Evolutionary conservation across 2,888 invertebrate genomes (phyloP).

Genomic region (Hydropsyche betteni): DNA sequence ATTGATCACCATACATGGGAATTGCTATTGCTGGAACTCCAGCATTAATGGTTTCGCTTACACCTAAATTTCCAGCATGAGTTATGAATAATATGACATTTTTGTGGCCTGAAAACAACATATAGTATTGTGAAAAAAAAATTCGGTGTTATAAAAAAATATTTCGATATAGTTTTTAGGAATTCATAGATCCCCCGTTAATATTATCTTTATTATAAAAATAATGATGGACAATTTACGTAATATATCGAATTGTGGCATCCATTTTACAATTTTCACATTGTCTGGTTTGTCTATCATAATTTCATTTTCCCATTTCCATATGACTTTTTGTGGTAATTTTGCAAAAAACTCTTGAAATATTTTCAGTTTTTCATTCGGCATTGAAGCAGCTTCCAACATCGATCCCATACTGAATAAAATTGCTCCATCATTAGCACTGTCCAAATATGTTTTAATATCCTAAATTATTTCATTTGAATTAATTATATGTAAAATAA

Average conservation of each 20-base stretch:
- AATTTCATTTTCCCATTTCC: slow-evolving; percentile 75
- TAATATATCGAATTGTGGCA: slow-evolving; percentile 76
- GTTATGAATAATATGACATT: slow-evolving; percentile 69
- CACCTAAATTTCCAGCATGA: slow-evolving; percentile 69
- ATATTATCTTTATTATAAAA: neutral
- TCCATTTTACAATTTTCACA: slow-evolving; percentile 72
- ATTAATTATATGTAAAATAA: neutral
- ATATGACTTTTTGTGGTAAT: slow-evolving; percentile 70
- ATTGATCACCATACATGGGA: slow-evolving; percentile 70
- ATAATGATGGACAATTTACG: slow-evolving; percentile 63
- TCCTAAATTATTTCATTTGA: slow-evolving; percentile 57
- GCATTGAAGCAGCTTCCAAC: slow-evolving; percentile 70
- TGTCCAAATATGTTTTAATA: slow-evolving; percentile 68
- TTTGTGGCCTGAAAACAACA: slow-evolving; percentile 63
- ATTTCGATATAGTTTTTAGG: neutral
- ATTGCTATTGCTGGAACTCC: slow-evolving; percentile 69
- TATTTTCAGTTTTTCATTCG: slow-evolving; percentile 64
- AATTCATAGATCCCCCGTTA: too few relatives aligned
- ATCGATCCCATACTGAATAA: slow-evolving; percentile 78
- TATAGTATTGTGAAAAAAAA: neutral
- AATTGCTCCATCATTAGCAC: slow-evolving; percentile 70
- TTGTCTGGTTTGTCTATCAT: slow-evolving; percentile 69
- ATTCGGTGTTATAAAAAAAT: too few relatives aligned
- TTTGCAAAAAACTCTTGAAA: slow-evolving; percentile 67
- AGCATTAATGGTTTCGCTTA: slow-evolving; percentile 68